Conservation (phyloP, 2,797 vertebrate genomes). For the Alectoris magna region DNA sequence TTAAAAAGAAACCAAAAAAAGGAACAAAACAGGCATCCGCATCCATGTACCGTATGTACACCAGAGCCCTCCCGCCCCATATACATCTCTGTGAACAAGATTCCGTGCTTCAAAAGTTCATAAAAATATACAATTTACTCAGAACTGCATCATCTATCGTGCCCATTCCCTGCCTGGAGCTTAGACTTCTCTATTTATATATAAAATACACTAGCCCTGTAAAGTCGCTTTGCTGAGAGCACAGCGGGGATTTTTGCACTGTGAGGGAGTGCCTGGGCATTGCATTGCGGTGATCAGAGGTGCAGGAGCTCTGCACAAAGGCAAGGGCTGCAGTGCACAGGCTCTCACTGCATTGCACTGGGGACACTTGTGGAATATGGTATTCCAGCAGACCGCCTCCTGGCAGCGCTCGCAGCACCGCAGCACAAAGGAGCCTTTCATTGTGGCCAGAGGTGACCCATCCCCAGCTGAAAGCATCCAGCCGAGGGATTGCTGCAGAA, state of each 20-base stretch:
- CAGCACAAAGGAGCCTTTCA: not conserved
- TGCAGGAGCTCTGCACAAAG: not conserved
- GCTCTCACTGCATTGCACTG: not conserved
- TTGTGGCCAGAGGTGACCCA: not conserved
- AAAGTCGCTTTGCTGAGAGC: conserved; percentile 69
- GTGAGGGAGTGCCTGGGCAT: not conserved
- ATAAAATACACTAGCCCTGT: conserved; percentile 76
- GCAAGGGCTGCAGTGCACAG: not conserved
- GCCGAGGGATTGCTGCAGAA: not conserved
- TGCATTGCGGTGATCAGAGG: not conserved
- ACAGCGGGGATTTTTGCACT: conserved; percentile 59
- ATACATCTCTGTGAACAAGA: conserved; percentile 31
- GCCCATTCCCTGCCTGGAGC: conserved; percentile 51
- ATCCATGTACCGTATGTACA: not conserved
- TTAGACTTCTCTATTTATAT: conserved; percentile 40
- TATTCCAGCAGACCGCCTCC: not conserved
- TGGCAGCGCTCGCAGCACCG: not conserved
- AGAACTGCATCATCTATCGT: conserved; percentile 42
- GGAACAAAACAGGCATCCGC: conserved; percentile 11
- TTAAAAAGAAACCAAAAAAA: not conserved
- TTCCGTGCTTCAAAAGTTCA: conserved; percentile 68
- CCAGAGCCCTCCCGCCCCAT: conserved; percentile 45
- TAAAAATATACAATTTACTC: conserved; percentile 80
- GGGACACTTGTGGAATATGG: not conserved
- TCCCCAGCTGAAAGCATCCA: not conserved